A percentile compares a stretch with the other conserved stretches of the same genome.
Evolutionary conservation across 2,888 invertebrate species (phyloP).

Genomic region (Theretra japonica): DNA sequence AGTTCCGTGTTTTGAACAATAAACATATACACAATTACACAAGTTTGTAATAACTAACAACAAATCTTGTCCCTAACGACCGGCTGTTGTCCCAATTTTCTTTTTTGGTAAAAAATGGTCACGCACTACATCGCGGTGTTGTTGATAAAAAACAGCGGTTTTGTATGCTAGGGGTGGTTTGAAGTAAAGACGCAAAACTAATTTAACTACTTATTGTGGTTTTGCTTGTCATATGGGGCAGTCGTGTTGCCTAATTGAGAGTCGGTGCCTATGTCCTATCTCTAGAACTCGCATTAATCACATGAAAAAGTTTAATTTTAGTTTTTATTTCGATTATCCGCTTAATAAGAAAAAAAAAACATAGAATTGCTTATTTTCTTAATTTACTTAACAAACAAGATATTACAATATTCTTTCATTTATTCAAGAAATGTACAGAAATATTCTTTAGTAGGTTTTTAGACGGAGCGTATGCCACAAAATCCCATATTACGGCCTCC

Average conservation of each 20-base stretch:
- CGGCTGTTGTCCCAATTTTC: neutral
- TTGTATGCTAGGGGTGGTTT: neutral
- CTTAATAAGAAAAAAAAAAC: too few relatives aligned
- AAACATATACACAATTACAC: neutral
- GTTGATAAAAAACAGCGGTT: neutral
- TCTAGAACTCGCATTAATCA: too few relatives aligned
- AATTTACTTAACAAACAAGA: too few relatives aligned
- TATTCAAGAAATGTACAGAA: neutral
- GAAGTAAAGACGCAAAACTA: neutral
- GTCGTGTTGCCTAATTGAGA: too few relatives aligned
- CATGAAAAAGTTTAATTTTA: too few relatives aligned
- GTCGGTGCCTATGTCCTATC: too few relatives aligned
- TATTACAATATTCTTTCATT: too few relatives aligned
- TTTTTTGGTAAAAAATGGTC: neutral
- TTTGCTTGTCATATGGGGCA: too few relatives aligned
- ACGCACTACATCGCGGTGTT: neutral
- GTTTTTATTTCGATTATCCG: too few relatives aligned
- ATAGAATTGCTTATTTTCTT: too few relatives aligned
- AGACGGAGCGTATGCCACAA: neutral
- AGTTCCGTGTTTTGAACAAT: neutral
- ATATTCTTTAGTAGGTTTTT: neutral
- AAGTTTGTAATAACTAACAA: constrained; percentile 1
- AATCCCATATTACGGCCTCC: neutral
- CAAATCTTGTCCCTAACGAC: constrained; percentile 1
- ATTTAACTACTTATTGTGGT: too few relatives aligned